Evolutionary conservation across 2,797 vertebrate species (phyloP).

Genomic region (Urosaurus nigricauda): DNA sequence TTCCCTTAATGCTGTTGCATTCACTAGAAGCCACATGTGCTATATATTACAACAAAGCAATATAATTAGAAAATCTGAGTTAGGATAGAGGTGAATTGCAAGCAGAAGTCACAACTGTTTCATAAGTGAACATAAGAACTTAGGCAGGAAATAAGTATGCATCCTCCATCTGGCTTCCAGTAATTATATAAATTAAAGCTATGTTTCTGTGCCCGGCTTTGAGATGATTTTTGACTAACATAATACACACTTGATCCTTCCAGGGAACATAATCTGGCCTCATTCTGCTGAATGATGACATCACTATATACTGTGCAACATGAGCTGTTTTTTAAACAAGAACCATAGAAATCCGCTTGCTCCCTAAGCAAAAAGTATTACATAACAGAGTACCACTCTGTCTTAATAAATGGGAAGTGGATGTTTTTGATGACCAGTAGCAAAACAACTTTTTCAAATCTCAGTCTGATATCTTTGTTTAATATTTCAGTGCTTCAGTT

Average conservation of each 20-base stretch:
- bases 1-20: neutral
- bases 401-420: neutral
- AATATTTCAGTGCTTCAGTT: neutral
- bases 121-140: slow-evolving; percentile 58
- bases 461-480: neutral
- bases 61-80: slow-evolving; percentile 36
- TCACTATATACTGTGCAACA: slow-evolving; percentile 50
- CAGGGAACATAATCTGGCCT: slow-evolving; percentile 64
- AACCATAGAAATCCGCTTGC: slow-evolving; percentile 57
- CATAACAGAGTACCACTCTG: slow-evolving; percentile 1
- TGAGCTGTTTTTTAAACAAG: slow-evolving; percentile 67
- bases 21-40: slow-evolving; percentile 56
- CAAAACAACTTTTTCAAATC: neutral
- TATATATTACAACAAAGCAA: slow-evolving; percentile 56
- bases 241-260: slow-evolving; percentile 70
- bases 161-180: slow-evolving; percentile 57
- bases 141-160: slow-evolving; percentile 38
- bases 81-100: slow-evolving; percentile 67
- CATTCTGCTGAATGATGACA: slow-evolving; percentile 61
- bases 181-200: slow-evolving; percentile 71
- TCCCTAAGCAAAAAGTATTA: slow-evolving; percentile 57
- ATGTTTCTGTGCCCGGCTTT: slow-evolving; percentile 57
- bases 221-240: slow-evolving; percentile 64
- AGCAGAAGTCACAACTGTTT: slow-evolving; percentile 71
- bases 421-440: neutral